phyloP scores from a whole-genome alignment of 2,797 vertebrate species.

The Coregonus suidteri region DNA sequence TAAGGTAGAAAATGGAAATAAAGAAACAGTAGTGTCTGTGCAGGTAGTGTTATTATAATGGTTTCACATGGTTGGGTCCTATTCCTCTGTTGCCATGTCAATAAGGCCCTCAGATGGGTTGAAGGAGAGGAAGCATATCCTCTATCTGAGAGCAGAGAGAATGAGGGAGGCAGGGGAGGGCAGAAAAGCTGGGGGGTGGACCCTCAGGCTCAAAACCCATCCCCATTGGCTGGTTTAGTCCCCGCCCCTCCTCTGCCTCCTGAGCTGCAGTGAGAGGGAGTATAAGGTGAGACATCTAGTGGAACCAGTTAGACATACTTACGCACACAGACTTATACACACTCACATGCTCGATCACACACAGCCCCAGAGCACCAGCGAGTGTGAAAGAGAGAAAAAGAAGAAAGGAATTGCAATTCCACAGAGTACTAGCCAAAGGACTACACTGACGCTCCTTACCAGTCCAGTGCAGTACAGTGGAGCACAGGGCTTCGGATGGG shows the following conservation, averaged over 20 bases:
- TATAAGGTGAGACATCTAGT: conserved; percentile 67
- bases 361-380: not conserved
- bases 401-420: not conserved
- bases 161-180: conserved; percentile 52
- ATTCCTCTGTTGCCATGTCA: not conserved
- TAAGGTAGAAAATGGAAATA: not conserved
- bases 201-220: conserved; percentile 17
- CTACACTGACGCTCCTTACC: not conserved
- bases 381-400: conserved; percentile 17
- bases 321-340: conserved; percentile 36
- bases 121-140: not conserved
- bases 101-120: not conserved
- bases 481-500: conserved; percentile 75
- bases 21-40: not conserved
- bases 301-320: conserved; percentile 44
- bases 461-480: not conserved
- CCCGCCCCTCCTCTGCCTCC: conserved; percentile 60
- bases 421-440: not conserved
- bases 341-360: not conserved
- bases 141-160: not conserved
- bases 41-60: not conserved
- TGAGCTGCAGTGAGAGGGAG: conserved; percentile 43
- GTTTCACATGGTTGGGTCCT: not conserved
- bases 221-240: conserved; percentile 59
- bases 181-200: conserved; percentile 43